Evolutionary conservation across 2,888 invertebrate species (phyloP).

Genomic region (Siphonodentalium dalli): DNA sequence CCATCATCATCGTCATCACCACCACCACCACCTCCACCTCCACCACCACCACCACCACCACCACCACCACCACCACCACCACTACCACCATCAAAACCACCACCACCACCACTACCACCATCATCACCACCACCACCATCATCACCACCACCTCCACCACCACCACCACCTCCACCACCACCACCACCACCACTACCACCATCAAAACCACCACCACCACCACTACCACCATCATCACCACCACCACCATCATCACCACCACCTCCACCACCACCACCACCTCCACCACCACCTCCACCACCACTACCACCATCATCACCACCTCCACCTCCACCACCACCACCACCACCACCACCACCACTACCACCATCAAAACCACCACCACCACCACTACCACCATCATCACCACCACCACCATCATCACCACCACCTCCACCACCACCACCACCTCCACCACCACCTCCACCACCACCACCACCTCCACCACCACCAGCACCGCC

Average conservation of each 20-base stretch:
- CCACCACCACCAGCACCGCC: too few relatives aligned
- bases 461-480: background rate
- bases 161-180: too few relatives aligned
- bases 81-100: too few relatives aligned
- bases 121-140: background rate
- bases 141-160: background rate
- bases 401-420: background rate
- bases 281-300: background rate
- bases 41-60: constrained; percentile 3
- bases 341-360: too few relatives aligned
- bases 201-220: too few relatives aligned
- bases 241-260: background rate
- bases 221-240: background rate
- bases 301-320: too few relatives aligned
- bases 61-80: constrained; percentile 3
- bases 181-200: background rate
- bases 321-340: background rate
- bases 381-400: background rate
- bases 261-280: background rate
- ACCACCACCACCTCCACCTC: constrained; percentile 1
- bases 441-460: background rate
- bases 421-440: background rate
- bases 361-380: too few relatives aligned
- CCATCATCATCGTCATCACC: background rate
- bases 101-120: background rate